Evolutionary conservation across 2,888 invertebrate genomes (phyloP), one percentile per base, ranked within the genome.

Genomic region (Lasioglossum figueresi): DNA sequence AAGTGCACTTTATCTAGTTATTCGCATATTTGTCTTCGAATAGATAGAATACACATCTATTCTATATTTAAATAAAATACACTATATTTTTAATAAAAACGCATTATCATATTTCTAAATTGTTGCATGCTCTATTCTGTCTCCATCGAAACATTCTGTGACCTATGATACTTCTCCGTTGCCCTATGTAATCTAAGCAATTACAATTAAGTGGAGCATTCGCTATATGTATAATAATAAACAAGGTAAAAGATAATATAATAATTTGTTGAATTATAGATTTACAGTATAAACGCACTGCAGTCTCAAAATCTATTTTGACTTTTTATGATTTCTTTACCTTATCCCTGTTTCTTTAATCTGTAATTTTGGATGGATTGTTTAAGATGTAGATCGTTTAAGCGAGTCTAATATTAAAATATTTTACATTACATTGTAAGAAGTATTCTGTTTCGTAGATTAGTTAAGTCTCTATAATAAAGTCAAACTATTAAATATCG

Each of bases 361-460:
- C 84, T 88, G 87, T 10, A 87, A 87, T 59, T 88, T 82, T 78
- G 23, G 68, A 76, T 34, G 71, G 43, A 45, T 72, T 70, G 59
- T 63, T 45, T 80, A 76, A 83, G 43, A n/a, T n/a, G n/a, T n/a
- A n/a, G n/a, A 45, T 72, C 73, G 59, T 63, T 45, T 80, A 76
- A 83, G 43, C 40, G n/a, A 37, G 45, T 45, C 19, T 66, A 76
- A 27, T 16, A 27, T 16, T 63, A 6, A 72, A 19, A 14, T 31
- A 31, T 63, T 31, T 8, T 19, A 63, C 8, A 70, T 6, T 75
- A 4, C 12, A 63, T 14, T 23, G 34, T 66, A 37, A 10, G 31
- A 84, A 59, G 45, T 79, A 59, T 70, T 19, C 16, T 8, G 48
- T 63, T 63, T 66, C 31, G 34, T 52, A 19, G 3, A 45, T 43